Percentiles rank a stretch among this genome's conserved stretches.
Conservation (phyloP, 1,140 invertebrate species). For the Gryllus bimaculatus region DNA sequence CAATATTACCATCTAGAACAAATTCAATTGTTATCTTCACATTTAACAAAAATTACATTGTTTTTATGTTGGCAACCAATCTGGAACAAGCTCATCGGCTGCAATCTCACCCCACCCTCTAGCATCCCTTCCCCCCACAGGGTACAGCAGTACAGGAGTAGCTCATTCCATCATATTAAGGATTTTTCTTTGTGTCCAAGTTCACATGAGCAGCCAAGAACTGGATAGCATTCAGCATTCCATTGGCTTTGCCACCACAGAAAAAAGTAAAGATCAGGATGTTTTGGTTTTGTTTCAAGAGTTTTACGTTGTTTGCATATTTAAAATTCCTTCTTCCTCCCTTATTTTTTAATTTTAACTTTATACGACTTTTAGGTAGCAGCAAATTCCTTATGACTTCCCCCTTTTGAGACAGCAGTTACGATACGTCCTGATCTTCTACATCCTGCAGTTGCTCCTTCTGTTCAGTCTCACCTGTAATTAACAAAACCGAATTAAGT, state of each 20-base stretch:
- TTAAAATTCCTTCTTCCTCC: neutral
- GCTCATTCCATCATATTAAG: neutral
- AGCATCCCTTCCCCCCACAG: neutral
- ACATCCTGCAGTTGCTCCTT: slow-evolving; percentile 83
- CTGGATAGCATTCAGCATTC: neutral
- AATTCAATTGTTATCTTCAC: neutral
- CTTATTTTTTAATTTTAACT: neutral
- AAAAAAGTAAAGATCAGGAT: neutral
- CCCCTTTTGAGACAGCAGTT: slow-evolving; percentile 35
- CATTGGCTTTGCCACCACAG: slow-evolving; percentile 2
- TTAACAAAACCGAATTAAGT: slow-evolving; percentile 23
- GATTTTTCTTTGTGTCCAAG: neutral
- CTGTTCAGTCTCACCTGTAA: slow-evolving; percentile 71
- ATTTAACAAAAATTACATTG: neutral
- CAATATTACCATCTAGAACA: neutral
- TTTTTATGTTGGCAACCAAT: neutral
- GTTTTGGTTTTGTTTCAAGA: neutral
- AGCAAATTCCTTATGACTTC: neutral
- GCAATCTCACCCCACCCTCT: slow-evolving; percentile 2
- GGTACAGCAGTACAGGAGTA: neutral
- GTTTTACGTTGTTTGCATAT: slow-evolving; percentile 5
- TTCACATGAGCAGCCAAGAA: neutral
- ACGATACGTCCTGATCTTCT: slow-evolving; percentile 89
- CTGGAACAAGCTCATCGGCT: neutral
- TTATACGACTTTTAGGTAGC: neutral